Conservation (phyloP, 2,888 invertebrate genomes). For the Tanytarsus gracilentus region DNA sequence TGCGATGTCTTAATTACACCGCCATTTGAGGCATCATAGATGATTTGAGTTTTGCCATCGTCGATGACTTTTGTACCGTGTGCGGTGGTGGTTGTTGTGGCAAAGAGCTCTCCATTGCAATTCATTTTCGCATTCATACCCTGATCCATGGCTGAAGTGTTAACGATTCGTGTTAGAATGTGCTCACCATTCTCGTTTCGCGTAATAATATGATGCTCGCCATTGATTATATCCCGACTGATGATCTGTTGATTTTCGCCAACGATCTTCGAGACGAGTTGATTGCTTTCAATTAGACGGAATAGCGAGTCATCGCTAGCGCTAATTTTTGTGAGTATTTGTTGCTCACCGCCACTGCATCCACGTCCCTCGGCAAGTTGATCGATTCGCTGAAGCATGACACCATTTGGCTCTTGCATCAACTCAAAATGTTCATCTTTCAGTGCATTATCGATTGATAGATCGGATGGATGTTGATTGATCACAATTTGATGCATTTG, state of each 20-base stretch:
- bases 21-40: constrained; percentile 38
- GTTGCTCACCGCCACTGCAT: constrained; percentile 1
- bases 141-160: neutral
- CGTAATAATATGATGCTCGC: constrained; percentile 43
- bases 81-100: neutral
- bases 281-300: constrained; percentile 42
- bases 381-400: constrained; percentile 22
- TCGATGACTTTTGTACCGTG: neutral
- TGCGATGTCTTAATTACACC: constrained; percentile 19
- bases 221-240: constrained; percentile 43
- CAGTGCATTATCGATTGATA: constrained; percentile 23
- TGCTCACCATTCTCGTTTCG: constrained; percentile 45
- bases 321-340: constrained; percentile 8
- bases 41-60: constrained; percentile 40
- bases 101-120: constrained; percentile 16
- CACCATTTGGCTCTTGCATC: constrained; percentile 24
- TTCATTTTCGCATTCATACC: neutral
- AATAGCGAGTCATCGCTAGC: constrained; percentile 39
- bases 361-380: neutral
- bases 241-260: constrained; percentile 44
- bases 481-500: constrained; percentile 24
- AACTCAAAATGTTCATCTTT: constrained; percentile 17
- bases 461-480: constrained; percentile 21
- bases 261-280: constrained; percentile 23
- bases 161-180: constrained; percentile 43